Evolutionary conservation across 2,113 vertebrate species (phyloP).

Genomic region (Phycodurus eques): DNA sequence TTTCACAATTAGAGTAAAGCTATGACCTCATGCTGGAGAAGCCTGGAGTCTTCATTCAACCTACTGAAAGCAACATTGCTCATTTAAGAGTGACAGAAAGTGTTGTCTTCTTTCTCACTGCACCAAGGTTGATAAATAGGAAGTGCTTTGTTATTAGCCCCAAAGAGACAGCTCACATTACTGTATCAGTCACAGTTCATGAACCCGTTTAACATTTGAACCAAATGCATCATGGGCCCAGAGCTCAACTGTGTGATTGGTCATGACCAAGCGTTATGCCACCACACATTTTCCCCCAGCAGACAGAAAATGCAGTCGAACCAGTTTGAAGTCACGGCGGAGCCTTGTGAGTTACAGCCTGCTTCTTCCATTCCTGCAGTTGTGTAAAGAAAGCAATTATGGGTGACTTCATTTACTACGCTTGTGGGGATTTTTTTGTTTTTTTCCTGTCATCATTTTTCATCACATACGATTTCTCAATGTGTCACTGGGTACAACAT

Average conservation of each 20-base stretch:
- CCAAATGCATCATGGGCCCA: background rate
- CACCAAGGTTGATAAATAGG: constrained; percentile 5
- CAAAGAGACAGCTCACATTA: constrained; percentile 29
- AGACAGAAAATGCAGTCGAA: constrained; percentile 61
- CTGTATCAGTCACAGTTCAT: constrained; percentile 33
- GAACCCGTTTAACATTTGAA: constrained; percentile 14
- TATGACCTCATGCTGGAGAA: constrained; percentile 25
- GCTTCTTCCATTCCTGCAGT: constrained; percentile 15
- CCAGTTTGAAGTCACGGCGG: constrained; percentile 45
- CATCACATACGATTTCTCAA: background rate
- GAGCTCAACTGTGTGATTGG: background rate
- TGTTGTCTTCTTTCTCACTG: constrained; percentile 44
- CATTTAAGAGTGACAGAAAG: constrained; percentile 49
- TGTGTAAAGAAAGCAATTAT: constrained; percentile 1
- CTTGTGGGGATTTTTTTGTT: background rate
- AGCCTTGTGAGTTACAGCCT: constrained; percentile 38
- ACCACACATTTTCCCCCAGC: background rate
- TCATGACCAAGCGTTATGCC: constrained; percentile 10
- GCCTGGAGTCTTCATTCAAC: constrained; percentile 24
- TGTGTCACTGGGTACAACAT: constrained; percentile 12
- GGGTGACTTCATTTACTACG: background rate
- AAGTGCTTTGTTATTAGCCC: constrained; percentile 28
- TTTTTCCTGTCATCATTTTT: background rate
- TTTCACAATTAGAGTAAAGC: constrained; percentile 35
- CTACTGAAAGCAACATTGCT: constrained; percentile 47